Conservation (phyloP, 1,140 invertebrate genomes). For the Antheraea pernyi region DNA sequence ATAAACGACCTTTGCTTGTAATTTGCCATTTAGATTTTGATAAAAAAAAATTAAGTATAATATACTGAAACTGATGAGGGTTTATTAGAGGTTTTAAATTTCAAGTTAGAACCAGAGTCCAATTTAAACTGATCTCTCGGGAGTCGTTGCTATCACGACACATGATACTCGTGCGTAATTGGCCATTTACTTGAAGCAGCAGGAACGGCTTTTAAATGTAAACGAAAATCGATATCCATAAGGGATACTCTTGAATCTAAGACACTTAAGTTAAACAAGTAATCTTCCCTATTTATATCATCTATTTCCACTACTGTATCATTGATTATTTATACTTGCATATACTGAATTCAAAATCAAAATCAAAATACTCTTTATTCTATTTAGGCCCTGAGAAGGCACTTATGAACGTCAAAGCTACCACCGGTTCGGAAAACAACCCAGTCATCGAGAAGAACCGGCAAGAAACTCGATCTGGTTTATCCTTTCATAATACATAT, state of each 20-base stretch:
- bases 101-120: slow-evolving; percentile 19
- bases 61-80: not conserved
- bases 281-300: not conserved
- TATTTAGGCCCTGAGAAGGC: no score
- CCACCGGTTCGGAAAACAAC: no score
- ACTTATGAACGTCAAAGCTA: no score
- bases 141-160: slow-evolving; percentile 15
- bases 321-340: not conserved
- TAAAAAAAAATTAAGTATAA: not conserved
- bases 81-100: slow-evolving; percentile 15
- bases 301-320: not conserved
- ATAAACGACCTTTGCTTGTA: no score
- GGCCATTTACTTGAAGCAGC: slow-evolving; percentile 10
- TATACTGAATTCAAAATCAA: no score
- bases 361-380: no score
- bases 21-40: no score
- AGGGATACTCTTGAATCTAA: not conserved
- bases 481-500: no score
- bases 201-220: not conserved
- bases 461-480: no score
- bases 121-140: slow-evolving; percentile 14
- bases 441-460: no score
- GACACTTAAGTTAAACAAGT: not conserved
- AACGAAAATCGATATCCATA: not conserved
- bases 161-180: slow-evolving; percentile 12